Percentiles rank a stretch among this genome's conserved stretches.
Evolutionary conservation across 2,113 vertebrate species (phyloP).

Genomic region (Azemiops feae): DNA sequence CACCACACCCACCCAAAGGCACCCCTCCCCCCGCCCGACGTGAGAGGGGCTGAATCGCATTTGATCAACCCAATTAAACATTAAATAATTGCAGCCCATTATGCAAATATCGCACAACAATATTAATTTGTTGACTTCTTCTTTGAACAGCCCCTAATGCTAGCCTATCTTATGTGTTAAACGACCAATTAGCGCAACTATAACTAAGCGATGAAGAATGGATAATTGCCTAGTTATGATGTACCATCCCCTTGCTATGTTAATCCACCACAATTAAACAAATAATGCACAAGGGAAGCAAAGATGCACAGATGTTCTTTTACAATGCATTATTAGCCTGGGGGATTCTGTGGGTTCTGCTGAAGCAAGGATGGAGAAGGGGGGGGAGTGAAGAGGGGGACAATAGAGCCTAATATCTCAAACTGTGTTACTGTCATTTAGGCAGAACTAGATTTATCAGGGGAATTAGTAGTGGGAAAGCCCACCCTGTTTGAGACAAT

Average conservation of each 20-base stretch:
- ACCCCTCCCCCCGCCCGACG: constrained; percentile 31
- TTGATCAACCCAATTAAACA: constrained; percentile 74
- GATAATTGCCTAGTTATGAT: constrained; percentile 73
- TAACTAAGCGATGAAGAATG: constrained; percentile 71
- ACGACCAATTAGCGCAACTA: constrained; percentile 70
- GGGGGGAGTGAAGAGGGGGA: background rate
- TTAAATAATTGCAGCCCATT: constrained; percentile 76
- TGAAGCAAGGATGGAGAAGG: constrained; percentile 29
- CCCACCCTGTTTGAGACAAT: background rate
- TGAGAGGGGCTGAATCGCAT: constrained; percentile 68
- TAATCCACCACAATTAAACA: constrained; percentile 71
- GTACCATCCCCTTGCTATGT: constrained; percentile 66
- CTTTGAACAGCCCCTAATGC: constrained; percentile 69
- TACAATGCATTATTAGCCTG: constrained; percentile 60
- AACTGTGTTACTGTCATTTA: constrained; percentile 46
- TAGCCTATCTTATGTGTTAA: constrained; percentile 68
- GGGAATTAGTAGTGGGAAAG: background rate
- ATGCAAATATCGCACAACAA: constrained; percentile 74
- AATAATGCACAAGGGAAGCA: constrained; percentile 62
- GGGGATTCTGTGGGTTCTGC: constrained; percentile 51
- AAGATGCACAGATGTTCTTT: constrained; percentile 72
- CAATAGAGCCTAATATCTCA: constrained; percentile 32
- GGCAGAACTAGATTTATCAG: constrained; percentile 17
- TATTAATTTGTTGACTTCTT: constrained; percentile 76
- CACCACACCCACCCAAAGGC: background rate